Conservation (phyloP, 2,113 vertebrate species). For the Myiozetetes cayanensis region DNA sequence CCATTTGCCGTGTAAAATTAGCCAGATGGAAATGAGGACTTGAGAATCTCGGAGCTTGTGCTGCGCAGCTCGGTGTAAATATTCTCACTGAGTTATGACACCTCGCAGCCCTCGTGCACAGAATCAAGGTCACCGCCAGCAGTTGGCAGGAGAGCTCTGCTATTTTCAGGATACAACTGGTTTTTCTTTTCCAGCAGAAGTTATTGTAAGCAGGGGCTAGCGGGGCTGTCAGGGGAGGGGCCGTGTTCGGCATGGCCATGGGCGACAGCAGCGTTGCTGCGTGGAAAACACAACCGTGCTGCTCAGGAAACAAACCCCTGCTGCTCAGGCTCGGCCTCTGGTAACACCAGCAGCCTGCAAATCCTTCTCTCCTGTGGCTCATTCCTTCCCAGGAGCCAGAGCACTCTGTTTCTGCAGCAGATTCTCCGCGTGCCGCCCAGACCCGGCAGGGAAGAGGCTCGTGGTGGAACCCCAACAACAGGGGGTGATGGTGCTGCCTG, state of each 20-base stretch:
- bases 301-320: neutral
- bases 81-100: neutral
- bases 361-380: neutral
- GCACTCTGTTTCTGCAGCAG: neutral
- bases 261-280: neutral
- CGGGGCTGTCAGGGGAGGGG: neutral
- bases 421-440: neutral
- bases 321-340: neutral
- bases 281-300: accelerated
- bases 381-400: neutral
- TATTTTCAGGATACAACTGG: neutral
- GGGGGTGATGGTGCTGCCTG: neutral
- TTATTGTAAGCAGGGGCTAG: neutral
- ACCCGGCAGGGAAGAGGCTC: accelerated
- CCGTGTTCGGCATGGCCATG: accelerated
- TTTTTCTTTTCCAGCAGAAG: neutral
- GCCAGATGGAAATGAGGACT: neutral
- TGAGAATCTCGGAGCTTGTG: neutral
- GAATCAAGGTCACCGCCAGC: neutral
- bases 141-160: neutral
- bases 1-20: neutral
- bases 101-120: neutral
- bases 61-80: neutral
- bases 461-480: neutral
- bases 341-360: neutral